Evolutionary conservation across 2,888 invertebrate species (phyloP).

Genomic region (Pyralis farinalis): DNA sequence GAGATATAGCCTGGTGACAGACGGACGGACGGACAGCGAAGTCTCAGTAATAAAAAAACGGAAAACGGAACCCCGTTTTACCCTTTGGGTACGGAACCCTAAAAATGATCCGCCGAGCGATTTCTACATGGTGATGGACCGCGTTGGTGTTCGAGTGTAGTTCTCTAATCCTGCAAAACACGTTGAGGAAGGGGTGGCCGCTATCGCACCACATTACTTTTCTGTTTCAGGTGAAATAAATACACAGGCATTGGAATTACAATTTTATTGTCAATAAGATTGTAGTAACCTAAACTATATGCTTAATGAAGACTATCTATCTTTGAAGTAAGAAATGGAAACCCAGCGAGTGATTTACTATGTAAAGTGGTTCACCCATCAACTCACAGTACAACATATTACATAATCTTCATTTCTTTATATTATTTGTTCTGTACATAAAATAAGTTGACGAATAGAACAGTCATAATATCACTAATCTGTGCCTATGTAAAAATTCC

Average conservation of each 20-base stretch:
- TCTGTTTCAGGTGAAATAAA: too few relatives aligned
- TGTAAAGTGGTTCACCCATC: not conserved
- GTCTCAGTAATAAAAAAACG: too few relatives aligned
- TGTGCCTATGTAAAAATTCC: constrained; percentile 20
- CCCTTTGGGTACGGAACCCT: too few relatives aligned
- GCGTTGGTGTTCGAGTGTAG: too few relatives aligned
- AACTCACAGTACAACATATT: constrained; percentile 7
- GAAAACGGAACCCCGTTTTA: too few relatives aligned
- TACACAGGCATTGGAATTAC: not conserved
- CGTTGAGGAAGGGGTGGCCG: too few relatives aligned
- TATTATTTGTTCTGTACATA: constrained; percentile 12
- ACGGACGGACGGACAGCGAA: too few relatives aligned
- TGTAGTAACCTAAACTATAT: constrained; percentile 40
- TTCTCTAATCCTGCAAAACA: too few relatives aligned
- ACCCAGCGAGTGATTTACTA: constrained; percentile 19
- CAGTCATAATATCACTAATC: constrained; percentile 11
- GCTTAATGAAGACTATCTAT: constrained; percentile 36
- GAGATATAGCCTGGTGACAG: too few relatives aligned
- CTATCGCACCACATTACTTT: too few relatives aligned
- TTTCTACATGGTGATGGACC: too few relatives aligned
- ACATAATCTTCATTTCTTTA: constrained; percentile 23
- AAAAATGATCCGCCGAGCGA: too few relatives aligned
- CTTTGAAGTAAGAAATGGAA: constrained; percentile 24
- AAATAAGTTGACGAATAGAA: constrained; percentile 13
- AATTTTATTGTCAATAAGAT: constrained; percentile 31